Conservation (phyloP, 2,113 vertebrate genomes). For the Prolemur simus region DNA sequence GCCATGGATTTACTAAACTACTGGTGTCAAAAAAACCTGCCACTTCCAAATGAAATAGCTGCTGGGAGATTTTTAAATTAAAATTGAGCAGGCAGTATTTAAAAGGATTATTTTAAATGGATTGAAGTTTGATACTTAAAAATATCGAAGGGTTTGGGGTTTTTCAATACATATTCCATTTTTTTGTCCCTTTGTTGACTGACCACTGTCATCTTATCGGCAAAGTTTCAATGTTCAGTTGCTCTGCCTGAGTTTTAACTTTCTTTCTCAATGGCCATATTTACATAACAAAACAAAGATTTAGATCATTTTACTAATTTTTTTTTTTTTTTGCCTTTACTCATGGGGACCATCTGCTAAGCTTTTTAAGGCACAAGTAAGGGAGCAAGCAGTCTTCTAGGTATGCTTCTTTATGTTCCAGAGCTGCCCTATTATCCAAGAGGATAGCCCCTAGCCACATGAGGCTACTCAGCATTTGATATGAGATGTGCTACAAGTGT, state of each 20-base stretch:
- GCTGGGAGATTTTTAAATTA: neutral
- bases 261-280: neutral
- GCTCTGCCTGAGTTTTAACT: neutral
- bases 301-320: neutral
- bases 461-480: neutral
- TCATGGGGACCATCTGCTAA: neutral
- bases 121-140: neutral
- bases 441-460: no score
- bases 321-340: neutral
- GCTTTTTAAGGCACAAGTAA: neutral
- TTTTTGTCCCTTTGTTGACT: neutral
- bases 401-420: neutral
- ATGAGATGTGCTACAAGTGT: rapidly evolving
- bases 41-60: constrained; percentile 27
- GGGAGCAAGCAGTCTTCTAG: neutral
- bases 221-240: neutral
- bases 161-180: neutral
- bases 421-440: rapidly evolving
- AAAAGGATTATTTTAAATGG: neutral
- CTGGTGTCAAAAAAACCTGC: constrained; percentile 23
- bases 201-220: neutral
- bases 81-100: neutral
- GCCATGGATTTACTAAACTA: constrained; percentile 26
- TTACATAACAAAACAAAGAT: neutral
- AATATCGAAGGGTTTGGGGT: neutral